A percentile compares a stretch with the other conserved stretches of the same genome.
These are phyloP conservation scores for Liparis tanakae DNA, from an alignment of 2,797 vertebrate species.

Conservation along the genomic window DNA sequence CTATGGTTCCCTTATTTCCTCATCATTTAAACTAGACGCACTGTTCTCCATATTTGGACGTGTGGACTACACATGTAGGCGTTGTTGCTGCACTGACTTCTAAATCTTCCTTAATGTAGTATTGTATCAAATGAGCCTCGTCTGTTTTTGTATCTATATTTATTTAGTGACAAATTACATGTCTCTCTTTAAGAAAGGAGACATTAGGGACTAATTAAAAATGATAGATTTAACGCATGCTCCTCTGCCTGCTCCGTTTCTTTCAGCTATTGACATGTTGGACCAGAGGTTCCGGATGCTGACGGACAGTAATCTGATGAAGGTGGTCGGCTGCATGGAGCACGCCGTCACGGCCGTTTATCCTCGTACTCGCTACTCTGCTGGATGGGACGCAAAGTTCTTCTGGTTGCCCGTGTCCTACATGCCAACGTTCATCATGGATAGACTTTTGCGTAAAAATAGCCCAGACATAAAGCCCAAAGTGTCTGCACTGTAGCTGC, in stretches of 20 bases:
- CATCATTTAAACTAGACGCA: background rate
- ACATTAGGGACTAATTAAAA: background rate
- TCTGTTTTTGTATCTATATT: background rate
- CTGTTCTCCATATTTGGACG: background rate
- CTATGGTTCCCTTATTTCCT: background rate
- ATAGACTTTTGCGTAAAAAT: slow-evolving; percentile 67
- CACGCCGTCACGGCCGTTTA: slow-evolving; percentile 85
- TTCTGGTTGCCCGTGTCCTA: slow-evolving; percentile 89
- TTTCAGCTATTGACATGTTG: slow-evolving; percentile 56
- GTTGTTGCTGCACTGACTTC: too few species aligned
- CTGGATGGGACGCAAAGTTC: slow-evolving; percentile 89
- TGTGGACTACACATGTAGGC: background rate
- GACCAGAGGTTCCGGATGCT: slow-evolving; percentile 46
- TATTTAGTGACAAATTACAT: background rate
- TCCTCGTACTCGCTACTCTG: slow-evolving; percentile 87
- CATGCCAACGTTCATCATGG: slow-evolving; percentile 82
- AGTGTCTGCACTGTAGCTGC: slow-evolving; percentile 41
- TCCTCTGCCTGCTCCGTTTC: background rate
- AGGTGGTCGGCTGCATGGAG: slow-evolving; percentile 88
- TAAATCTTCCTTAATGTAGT: background rate
- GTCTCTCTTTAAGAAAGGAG: background rate
- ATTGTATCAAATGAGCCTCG: background rate
- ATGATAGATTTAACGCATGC: background rate
- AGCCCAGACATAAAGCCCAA: slow-evolving; percentile 37
- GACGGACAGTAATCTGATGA: slow-evolving; percentile 75